Conservation (phyloP, 2,888 invertebrate genomes). For the Apocheima hispidaria region DNA sequence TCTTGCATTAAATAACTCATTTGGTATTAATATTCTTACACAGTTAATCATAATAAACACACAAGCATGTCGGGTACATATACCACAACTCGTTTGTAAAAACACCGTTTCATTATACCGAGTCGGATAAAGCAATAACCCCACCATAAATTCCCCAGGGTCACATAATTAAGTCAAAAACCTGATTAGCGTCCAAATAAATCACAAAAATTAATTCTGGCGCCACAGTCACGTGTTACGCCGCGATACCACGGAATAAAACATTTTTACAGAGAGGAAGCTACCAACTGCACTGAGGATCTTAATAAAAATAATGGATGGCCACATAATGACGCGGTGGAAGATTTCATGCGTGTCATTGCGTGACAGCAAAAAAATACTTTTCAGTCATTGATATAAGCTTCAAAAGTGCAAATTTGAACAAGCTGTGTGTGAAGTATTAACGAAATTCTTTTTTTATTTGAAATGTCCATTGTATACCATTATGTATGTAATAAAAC, state of each 20-base stretch:
- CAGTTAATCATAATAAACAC: neutral
- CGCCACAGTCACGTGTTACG: constrained; percentile 15
- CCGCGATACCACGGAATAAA: neutral
- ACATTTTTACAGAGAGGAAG: neutral
- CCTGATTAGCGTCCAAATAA: constrained; percentile 46
- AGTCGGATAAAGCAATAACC: constrained; percentile 26
- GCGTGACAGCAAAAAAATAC: too few relatives aligned
- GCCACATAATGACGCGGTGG: too few relatives aligned
- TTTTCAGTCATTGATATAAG: too few relatives aligned
- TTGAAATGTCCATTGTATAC: too few relatives aligned
- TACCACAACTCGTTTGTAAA: neutral
- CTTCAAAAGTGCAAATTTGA: too few relatives aligned
- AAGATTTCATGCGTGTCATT: too few relatives aligned
- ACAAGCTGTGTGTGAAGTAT: too few relatives aligned
- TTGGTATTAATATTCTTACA: neutral
- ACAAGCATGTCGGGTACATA: neutral
- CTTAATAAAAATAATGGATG: too few relatives aligned
- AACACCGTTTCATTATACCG: constrained; percentile 1
- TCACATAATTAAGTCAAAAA: constrained; percentile 46
- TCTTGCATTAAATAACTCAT: neutral
- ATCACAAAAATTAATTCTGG: constrained; percentile 43
- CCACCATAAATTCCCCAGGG: constrained; percentile 38
- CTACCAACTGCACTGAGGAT: neutral
- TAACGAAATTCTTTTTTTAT: too few relatives aligned
- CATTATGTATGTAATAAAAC: too few relatives aligned